Conservation (phyloP, 2,888 invertebrate genomes). For the Bibio marci region DNA sequence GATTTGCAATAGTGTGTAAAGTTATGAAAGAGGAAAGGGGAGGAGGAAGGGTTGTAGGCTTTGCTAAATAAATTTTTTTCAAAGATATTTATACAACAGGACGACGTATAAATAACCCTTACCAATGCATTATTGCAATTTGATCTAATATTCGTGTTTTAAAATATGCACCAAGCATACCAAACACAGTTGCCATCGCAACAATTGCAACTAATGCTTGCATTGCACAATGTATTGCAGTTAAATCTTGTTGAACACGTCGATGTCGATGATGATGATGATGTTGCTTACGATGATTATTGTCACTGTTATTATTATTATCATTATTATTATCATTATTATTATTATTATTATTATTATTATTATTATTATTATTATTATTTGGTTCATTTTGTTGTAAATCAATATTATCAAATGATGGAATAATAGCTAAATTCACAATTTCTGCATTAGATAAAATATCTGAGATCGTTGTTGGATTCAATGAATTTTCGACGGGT, state of each 20-base stretch:
- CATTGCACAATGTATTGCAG: constrained; percentile 30
- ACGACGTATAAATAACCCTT: no score
- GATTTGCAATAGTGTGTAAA: no score
- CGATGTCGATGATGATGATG: constrained; percentile 15
- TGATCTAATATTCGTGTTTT: constrained; percentile 29
- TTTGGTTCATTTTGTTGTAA: constrained; percentile 4
- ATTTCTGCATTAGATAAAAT: constrained; percentile 27
- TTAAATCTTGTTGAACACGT: constrained; percentile 23
- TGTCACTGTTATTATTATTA: neutral
- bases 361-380: neutral
- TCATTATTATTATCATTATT: constrained; percentile 6
- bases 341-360: neutral
- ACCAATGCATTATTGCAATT: constrained; percentile 29
- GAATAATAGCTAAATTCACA: constrained; percentile 28
- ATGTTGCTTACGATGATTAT: constrained; percentile 17
- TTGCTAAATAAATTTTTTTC: no score
- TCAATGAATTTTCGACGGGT: constrained; percentile 2
- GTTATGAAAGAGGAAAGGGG: no score
- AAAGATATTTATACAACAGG: no score
- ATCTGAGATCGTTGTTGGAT: constrained; percentile 7
- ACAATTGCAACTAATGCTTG: constrained; percentile 30
- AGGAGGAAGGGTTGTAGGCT: no score
- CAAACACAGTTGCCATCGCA: constrained; percentile 28
- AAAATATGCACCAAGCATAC: constrained; percentile 29
- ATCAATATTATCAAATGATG: constrained; percentile 13